Conservation (phyloP, 1,140 invertebrate species). For the Dendroctonus ponderosae region DNA sequence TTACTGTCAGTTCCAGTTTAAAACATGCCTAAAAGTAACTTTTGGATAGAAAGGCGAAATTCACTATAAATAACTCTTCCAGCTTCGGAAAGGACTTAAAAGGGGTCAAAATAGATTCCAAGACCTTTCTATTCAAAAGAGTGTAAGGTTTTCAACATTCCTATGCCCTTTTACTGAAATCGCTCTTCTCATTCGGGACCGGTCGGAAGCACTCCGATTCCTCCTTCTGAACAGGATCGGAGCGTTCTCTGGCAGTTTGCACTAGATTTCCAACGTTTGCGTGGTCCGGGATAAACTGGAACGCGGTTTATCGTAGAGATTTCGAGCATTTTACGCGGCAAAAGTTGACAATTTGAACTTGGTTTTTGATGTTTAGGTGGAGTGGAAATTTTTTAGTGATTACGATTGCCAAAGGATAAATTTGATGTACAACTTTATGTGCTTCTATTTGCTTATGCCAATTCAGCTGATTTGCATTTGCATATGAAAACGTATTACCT, state of each 20-base stretch:
- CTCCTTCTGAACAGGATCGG: conserved; percentile 18
- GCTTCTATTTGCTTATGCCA: too few relatives aligned
- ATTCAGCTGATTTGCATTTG: too few relatives aligned
- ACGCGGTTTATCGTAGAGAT: conserved; percentile 3
- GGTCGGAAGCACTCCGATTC: conserved; percentile 17
- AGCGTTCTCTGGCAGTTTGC: conserved; percentile 14
- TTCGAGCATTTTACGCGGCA: conserved; percentile 1
- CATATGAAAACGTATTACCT: too few relatives aligned
- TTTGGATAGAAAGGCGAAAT: too few relatives aligned
- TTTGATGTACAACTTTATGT: too few relatives aligned
- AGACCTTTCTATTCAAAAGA: conserved; percentile 25
- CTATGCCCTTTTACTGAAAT: conserved; percentile 24
- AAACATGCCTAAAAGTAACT: too few relatives aligned
- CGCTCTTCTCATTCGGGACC: conserved; percentile 6
- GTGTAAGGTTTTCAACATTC: conserved; percentile 25
- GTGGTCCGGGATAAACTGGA: conserved; percentile 5
- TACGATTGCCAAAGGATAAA: too few relatives aligned
- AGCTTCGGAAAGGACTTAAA: background rate
- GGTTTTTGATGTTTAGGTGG: conserved; percentile 3
- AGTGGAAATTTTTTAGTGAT: too few relatives aligned
- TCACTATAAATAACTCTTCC: too few relatives aligned
- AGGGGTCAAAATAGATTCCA: conserved; percentile 16
- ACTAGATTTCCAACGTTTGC: conserved; percentile 18
- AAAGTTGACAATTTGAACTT: background rate
- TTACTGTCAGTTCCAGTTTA: background rate